These are phyloP conservation scores for Amiota minor DNA, from an alignment of 2,888 invertebrate species.

Conservation along the genomic window DNA sequence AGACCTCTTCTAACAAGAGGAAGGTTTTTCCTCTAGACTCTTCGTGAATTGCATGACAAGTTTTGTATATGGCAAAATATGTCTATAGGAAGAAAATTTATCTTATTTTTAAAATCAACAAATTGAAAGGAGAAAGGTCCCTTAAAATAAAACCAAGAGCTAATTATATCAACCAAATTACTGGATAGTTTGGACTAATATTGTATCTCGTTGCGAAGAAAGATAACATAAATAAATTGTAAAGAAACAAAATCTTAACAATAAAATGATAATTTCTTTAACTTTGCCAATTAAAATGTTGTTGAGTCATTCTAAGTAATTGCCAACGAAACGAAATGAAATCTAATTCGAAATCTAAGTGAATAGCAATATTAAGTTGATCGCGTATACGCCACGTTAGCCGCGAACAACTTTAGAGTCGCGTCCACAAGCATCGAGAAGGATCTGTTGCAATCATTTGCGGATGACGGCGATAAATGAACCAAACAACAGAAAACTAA, in stretches of 20 bases:
- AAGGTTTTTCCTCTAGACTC: too few relatives aligned
- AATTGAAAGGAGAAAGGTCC: too few relatives aligned
- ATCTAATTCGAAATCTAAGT: constrained; percentile 37
- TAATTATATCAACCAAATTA: too few relatives aligned
- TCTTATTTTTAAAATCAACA: too few relatives aligned
- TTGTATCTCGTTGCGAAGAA: constrained; percentile 37
- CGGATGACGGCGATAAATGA: neutral
- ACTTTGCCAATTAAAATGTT: constrained; percentile 29
- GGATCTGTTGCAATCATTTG: constrained; percentile 60
- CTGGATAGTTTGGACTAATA: too few relatives aligned
- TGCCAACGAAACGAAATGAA: constrained; percentile 52
- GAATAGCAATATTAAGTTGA: neutral
- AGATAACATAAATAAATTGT: neutral
- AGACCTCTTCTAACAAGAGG: too few relatives aligned
- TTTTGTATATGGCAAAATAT: too few relatives aligned
- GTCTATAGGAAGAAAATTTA: too few relatives aligned
- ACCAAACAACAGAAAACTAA: too few relatives aligned
- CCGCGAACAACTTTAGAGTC: constrained; percentile 2
- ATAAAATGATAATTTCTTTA: constrained; percentile 40
- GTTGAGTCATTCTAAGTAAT: constrained; percentile 64
- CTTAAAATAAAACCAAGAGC: too few relatives aligned
- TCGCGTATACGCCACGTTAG: constrained; percentile 54
- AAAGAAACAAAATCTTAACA: neutral
- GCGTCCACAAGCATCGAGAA: constrained; percentile 55
- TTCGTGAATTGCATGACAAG: too few relatives aligned